Evolutionary conservation across 2,113 vertebrate species (phyloP), one percentile per base, ranked within the genome.

Genomic region (Odontesthes bonariensis): DNA sequence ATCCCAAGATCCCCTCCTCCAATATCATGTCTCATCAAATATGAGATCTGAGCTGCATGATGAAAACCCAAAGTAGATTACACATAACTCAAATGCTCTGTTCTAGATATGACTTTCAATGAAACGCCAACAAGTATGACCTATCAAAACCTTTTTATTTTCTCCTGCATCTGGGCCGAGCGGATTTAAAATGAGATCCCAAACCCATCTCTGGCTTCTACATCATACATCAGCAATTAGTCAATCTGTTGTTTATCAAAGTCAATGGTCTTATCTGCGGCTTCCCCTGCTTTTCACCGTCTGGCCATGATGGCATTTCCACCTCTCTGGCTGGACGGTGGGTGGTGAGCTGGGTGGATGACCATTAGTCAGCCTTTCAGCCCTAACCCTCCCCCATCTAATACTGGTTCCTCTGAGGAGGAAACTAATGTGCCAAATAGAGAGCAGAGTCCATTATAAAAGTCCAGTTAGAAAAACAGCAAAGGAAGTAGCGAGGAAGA

Each of bases 381-480:
- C 74, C 27, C 57, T 22, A n/a, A 62, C 79, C 79, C 44, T 51
- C 33, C 69, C 80, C 85, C 71, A 52, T 66, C 58, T 68, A 83
- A 84, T 77, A 70, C 71, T 84, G 85, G 87, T 86, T 81, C 73
- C 69, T 81, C 59, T 64, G 27, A 69, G 64, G 71, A 93, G 92
- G 93, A 95, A 95, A 88, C 91, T 83, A 87, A 93, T 27, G 68
- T 80, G 75, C 83, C 75, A 81, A 93, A 94, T 75, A 63, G 72
- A 88, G 87, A 86, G 60, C 46, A 19, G 60, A 82, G 64, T 82
- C 94, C 85, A 95, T 95, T 94, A 91, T 93, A 86, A 91, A 90
- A 86, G 77, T 83, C 59, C 69, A 91, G 87, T 91, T 90, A 93
- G 87, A 94, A 86, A 94, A 95, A 94, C 90, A 93, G 47, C 51